Evolutionary conservation across 1,140 invertebrate genomes (phyloP).

Genomic region (Drosophila micromelanica): DNA sequence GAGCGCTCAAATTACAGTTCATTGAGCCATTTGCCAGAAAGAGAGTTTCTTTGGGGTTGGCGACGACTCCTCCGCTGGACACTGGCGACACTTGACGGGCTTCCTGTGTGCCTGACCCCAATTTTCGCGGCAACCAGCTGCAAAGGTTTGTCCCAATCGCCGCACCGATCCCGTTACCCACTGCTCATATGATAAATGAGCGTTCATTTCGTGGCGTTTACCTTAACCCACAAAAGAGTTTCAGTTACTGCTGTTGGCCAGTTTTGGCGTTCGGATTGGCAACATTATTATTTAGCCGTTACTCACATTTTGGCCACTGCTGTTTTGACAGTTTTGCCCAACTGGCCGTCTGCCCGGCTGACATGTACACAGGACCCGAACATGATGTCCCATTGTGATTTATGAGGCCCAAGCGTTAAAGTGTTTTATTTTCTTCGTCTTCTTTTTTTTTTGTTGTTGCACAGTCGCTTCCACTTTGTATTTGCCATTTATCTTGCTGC

Average conservation of each 20-base stretch:
- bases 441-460: slow-evolving; percentile 9
- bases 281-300: slow-evolving; percentile 81
- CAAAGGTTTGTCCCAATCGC: slow-evolving; percentile 21
- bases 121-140: slow-evolving; percentile 31
- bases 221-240: slow-evolving; percentile 34
- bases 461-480: slow-evolving; percentile 14
- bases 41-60: slow-evolving; percentile 11
- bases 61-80: neutral
- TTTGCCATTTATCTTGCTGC: slow-evolving; percentile 52
- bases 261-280: slow-evolving; percentile 44
- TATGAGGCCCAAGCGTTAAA: slow-evolving; percentile 72
- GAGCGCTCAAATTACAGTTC: slow-evolving; percentile 78
- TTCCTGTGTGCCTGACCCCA: slow-evolving; percentile 49
- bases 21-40: slow-evolving; percentile 74
- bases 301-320: slow-evolving; percentile 77
- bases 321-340: slow-evolving; percentile 68
- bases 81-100: slow-evolving; percentile 53
- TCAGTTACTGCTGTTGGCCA: slow-evolving; percentile 17
- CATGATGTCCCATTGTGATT: slow-evolving; percentile 76
- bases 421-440: slow-evolving; percentile 67
- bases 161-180: neutral
- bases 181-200: slow-evolving; percentile 54
- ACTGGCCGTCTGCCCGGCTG: slow-evolving; percentile 18
- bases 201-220: slow-evolving; percentile 43
- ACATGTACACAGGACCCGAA: slow-evolving; percentile 42